Evolutionary conservation across 1,140 invertebrate species (phyloP).

Genomic region (Euschistus heros): DNA sequence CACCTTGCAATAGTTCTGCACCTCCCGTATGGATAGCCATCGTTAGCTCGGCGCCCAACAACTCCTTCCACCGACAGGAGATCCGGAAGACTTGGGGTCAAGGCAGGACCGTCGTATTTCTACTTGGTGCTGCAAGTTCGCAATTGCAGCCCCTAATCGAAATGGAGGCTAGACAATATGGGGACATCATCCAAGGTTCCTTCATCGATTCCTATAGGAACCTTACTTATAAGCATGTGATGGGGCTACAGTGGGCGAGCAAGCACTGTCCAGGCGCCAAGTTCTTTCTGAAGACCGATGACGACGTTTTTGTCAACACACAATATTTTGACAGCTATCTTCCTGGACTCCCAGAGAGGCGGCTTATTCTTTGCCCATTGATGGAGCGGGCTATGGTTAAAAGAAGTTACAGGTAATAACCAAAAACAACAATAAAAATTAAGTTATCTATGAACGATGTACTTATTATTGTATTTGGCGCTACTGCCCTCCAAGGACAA

Average conservation of each 20-base stretch:
- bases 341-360: conserved; percentile 41
- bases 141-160: conserved; percentile 40
- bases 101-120: conserved; percentile 47
- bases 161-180: conserved; percentile 47
- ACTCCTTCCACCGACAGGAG: conserved; percentile 46
- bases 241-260: conserved; percentile 69
- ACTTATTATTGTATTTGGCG: no score
- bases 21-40: conserved; percentile 46
- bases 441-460: no score
- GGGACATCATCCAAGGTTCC: conserved; percentile 67
- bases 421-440: no score
- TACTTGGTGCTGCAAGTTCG: conserved; percentile 48
- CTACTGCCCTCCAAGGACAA: no score
- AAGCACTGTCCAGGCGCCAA: conserved; percentile 51
- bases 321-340: conserved; percentile 52
- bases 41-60: conserved; percentile 54
- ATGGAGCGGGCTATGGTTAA: conserved; percentile 34
- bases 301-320: conserved; percentile 67
- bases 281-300: conserved; percentile 66
- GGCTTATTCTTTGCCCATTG: conserved; percentile 48
- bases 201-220: conserved; percentile 72
- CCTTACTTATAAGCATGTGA: conserved; percentile 78
- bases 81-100: conserved; percentile 59
- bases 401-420: conserved; percentile 42
- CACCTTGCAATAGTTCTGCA: neutral